Conservation (phyloP, 1,140 invertebrate genomes). For the Lucilia sericata region DNA sequence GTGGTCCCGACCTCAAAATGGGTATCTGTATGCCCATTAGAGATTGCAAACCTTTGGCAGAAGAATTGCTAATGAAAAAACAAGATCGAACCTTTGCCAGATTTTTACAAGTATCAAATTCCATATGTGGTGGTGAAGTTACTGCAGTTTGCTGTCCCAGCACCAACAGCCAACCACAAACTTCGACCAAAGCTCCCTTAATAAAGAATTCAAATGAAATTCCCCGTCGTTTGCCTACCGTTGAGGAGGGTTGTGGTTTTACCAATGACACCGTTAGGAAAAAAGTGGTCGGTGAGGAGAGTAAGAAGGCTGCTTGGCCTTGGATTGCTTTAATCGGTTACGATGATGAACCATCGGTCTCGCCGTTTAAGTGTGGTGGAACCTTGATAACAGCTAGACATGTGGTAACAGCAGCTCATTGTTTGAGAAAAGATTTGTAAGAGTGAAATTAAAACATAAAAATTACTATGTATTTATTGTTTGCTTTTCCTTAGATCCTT, state of each 20-base stretch:
- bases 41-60: constrained; percentile 52
- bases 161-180: constrained; percentile 44
- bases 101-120: constrained; percentile 56
- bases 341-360: constrained; percentile 52
- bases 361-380: constrained; percentile 64
- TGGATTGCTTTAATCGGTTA: constrained; percentile 64
- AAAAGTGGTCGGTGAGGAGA: constrained; percentile 67
- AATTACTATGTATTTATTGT: not conserved
- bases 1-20: constrained; percentile 52
- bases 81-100: constrained; percentile 53
- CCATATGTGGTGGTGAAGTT: constrained; percentile 51
- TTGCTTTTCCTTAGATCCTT: constrained; percentile 47
- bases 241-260: constrained; percentile 66
- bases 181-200: constrained; percentile 1
- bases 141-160: constrained; percentile 58
- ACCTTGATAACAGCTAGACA: constrained; percentile 63
- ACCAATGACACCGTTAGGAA: constrained; percentile 60
- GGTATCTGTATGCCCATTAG: constrained; percentile 58
- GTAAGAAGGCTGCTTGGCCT: constrained; percentile 63
- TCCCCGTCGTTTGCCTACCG: constrained; percentile 54
- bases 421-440: constrained; percentile 58
- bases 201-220: constrained; percentile 49
- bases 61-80: constrained; percentile 50
- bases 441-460: constrained; percentile 31
- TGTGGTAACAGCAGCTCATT: constrained; percentile 64